A percentile compares a stretch with the other conserved stretches of the same genome.
phyloP scores from a whole-genome alignment of 2,113 vertebrate genomes.

The Gallinago media region DNA sequence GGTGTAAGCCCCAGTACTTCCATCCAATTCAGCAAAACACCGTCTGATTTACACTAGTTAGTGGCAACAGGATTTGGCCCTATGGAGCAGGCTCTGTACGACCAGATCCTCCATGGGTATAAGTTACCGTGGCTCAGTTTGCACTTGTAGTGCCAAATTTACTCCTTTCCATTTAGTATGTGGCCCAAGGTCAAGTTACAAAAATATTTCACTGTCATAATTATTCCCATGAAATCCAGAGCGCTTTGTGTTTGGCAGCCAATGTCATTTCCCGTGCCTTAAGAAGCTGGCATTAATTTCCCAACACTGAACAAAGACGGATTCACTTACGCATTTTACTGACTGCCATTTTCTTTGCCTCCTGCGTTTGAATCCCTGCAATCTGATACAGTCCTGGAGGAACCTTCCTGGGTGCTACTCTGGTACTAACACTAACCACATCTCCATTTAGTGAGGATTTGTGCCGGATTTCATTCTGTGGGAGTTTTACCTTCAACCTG shows the following conservation, averaged over 20 bases:
- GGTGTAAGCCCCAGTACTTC: background rate
- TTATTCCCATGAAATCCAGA: constrained; percentile 45
- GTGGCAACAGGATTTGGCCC: background rate
- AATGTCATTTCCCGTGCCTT: constrained; percentile 38
- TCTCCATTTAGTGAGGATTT: background rate
- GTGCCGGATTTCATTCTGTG: background rate
- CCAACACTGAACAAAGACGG: constrained; percentile 30
- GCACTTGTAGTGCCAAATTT: constrained; percentile 34
- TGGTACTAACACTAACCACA: background rate
- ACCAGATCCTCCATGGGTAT: background rate
- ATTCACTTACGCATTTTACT: background rate
- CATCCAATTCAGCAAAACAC: background rate
- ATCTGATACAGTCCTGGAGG: background rate
- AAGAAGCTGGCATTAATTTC: constrained; percentile 43
- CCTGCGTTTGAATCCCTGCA: background rate
- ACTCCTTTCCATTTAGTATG: constrained; percentile 32
- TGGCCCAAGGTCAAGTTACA: constrained; percentile 46
- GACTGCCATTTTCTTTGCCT: background rate
- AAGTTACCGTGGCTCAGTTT: constrained; percentile 12
- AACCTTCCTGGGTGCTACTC: background rate
- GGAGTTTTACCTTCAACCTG: background rate
- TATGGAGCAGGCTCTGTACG: background rate
- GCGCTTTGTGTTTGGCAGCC: constrained; percentile 44
- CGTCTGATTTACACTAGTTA: background rate
- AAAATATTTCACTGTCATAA: constrained; percentile 56